Evolutionary conservation across 2,888 invertebrate species (phyloP).

Genomic region (Pyrgus malvae): DNA sequence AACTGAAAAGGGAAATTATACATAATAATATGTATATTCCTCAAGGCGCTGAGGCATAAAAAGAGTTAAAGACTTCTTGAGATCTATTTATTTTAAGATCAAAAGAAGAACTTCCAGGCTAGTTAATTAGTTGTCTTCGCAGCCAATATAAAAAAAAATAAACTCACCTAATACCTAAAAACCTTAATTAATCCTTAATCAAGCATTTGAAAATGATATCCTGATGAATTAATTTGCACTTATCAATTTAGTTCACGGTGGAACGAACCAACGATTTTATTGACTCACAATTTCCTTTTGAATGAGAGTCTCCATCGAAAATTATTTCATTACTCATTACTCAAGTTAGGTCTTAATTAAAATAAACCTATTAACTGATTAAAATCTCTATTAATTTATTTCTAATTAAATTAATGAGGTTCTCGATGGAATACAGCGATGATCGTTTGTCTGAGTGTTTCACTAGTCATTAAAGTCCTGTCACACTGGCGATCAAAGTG

Average conservation of each 20-base stretch:
- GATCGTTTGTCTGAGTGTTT: slow-evolving; percentile 26
- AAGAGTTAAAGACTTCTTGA: too few relatives aligned
- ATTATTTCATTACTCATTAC: slow-evolving; percentile 27
- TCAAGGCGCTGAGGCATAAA: too few relatives aligned
- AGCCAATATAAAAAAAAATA: too few relatives aligned
- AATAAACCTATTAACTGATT: slow-evolving; percentile 27
- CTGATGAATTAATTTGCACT: neutral
- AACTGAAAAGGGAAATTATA: too few relatives aligned
- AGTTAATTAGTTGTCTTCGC: too few relatives aligned
- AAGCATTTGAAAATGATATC: too few relatives aligned
- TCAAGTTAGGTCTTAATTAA: slow-evolving; percentile 24
- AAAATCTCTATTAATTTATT: slow-evolving; percentile 22
- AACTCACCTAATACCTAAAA: too few relatives aligned
- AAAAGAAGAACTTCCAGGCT: too few relatives aligned
- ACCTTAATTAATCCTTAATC: too few relatives aligned
- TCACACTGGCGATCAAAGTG: too few relatives aligned
- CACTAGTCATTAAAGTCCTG: slow-evolving; percentile 26
- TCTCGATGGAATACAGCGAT: slow-evolving; percentile 18
- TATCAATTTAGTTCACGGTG: slow-evolving; percentile 3
- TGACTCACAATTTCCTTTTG: slow-evolving; percentile 11
- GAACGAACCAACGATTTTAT: slow-evolving; percentile 5
- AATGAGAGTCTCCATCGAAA: slow-evolving; percentile 12
- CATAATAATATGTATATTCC: too few relatives aligned
- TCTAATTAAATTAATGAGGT: slow-evolving; percentile 27
- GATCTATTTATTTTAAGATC: too few relatives aligned